phyloP scores from a whole-genome alignment of 2,888 invertebrate species.

The Agriopis leucophaearia region DNA sequence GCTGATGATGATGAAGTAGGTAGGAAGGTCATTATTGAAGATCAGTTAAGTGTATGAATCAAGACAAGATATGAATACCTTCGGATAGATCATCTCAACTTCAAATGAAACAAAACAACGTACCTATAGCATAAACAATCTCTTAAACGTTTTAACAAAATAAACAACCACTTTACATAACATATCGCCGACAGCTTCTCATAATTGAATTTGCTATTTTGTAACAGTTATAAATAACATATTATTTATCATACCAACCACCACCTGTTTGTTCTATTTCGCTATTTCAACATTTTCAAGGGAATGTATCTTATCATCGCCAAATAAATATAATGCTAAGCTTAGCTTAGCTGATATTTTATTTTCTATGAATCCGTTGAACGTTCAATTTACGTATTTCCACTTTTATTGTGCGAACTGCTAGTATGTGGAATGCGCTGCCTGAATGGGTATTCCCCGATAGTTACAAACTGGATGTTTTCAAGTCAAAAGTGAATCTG shows the following conservation, averaged over 20 bases:
- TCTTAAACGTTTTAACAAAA: constrained; percentile 9
- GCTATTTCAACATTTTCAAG: constrained; percentile 25
- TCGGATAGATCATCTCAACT: neutral
- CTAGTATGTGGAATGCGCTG: no score
- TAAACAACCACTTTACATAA: constrained; percentile 20
- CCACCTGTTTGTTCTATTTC: constrained; percentile 20
- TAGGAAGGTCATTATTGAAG: no score
- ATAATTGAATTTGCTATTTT: constrained; percentile 10
- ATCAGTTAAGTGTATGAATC: neutral
- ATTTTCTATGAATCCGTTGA: constrained; percentile 15
- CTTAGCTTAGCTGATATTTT: constrained; percentile 13
- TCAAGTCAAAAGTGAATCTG: no score
- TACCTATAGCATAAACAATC: neutral
- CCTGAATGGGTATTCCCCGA: no score
- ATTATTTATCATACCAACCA: constrained; percentile 6
- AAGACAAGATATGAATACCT: neutral
- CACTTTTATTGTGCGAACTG: no score
- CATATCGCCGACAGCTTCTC: constrained; percentile 9
- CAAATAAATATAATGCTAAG: constrained; percentile 20
- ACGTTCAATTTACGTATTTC: neutral
- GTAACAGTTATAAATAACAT: neutral
- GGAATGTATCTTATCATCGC: constrained; percentile 13
- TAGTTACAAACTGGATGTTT: no score
- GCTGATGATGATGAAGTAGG: no score
- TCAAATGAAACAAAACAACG: neutral